Base-by-base conservation (phyloP, 1,140 invertebrate species). In the Zaprionus gabonicus region DNA sequence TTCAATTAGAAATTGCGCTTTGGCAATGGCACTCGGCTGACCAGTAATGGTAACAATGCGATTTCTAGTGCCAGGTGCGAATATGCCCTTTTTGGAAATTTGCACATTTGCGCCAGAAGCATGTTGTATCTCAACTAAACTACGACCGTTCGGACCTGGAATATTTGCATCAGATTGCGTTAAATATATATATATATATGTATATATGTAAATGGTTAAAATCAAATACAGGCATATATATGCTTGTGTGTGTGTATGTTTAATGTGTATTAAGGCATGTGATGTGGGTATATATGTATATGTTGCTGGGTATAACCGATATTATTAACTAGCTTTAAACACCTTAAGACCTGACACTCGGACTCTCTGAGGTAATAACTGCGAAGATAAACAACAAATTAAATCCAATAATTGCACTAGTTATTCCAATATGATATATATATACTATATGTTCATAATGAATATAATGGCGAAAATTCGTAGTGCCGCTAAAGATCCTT, bases 41-140 rank as follows among this genome's bases (percentile, higher is more conserved):
- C 98, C 98, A 91, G 96, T 96, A 93, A 99, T 98, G 93, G 98
- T 98, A 75, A 99, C 98, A 93, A 99, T 98, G 91, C 98, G 96
- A 95, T 99, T 99, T 93, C 98, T 97, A 73, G 98, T 99, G 93
- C 98, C 98, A 79, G 98, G 98, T 87, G 97, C 97, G 94, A 98
- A 99, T 91, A 97, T 97, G 92, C 98, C 98, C 94, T 99, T 99
- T 95, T 99, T 99, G 81, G 98, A 99, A 93, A 99, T 99, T 95
- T 99, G 98, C 94, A 99, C 98, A 94, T 97, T 98, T 93, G 98
- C 98, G 93, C 98, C 98, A 93, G 97, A 98, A 93, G 97, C 95
- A 94, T 98, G 97, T 94, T 99, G 98, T 94, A 99, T 98, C 95
- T 99, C 98, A 91, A 98, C 96, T 92, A 99, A 95, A 93, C 97